Base-by-base conservation (phyloP, 2,888 invertebrate species). In the Cantharis lateralis region DNA sequence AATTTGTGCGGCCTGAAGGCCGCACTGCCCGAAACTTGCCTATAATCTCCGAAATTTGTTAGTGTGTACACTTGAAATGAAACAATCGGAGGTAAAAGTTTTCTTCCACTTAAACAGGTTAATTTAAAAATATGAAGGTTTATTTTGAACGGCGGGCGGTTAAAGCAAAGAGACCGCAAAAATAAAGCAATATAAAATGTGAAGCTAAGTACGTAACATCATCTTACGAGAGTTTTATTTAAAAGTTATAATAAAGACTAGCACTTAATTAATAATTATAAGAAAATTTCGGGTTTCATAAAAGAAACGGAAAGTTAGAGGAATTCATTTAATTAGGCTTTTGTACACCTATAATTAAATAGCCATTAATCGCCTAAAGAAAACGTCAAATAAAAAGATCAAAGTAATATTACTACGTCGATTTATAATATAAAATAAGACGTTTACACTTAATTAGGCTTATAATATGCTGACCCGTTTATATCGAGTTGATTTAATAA, bases 311-410 rank as follows among this genome's bases (percentile, higher is more conserved):
- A 20, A 72, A 77, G 68, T 79, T 77, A 75, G 62, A 79, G 73
- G 79, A 75, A 73, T 79, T 79, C 79, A 66, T 72, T 79, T 79
- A 79, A 79, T 79, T 78, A 73, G 71, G 70, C 68, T 77, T 79
- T 79, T 79, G 73, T 77, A 75, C 66, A 75, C 74, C 74, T 71
- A 63, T 78, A 79, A 79, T 78, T 75, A 79, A 75, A 78, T 73
- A 62, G 69, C 70, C 75, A 68, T 74, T 77, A 77, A 79, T 79
- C 72, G 75, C 64, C 62, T 16, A 62, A 74, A 76, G 73, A 70
- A 70, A 71, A 70, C 70, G 70, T 68, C 63, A 62, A 62, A 78
- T 72, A 75, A 78, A 78, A 75, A 78, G 78, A 74, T 77, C 69
- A 77, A 74, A 78, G 68, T 72, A 48, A 63, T 63, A 68, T 62